Percentiles rank a stretch among this genome's conserved stretches.
Evolutionary conservation across 64 coral and sea anemone genomes (phyloP).

Genomic region (Montipora efflorescens): DNA sequence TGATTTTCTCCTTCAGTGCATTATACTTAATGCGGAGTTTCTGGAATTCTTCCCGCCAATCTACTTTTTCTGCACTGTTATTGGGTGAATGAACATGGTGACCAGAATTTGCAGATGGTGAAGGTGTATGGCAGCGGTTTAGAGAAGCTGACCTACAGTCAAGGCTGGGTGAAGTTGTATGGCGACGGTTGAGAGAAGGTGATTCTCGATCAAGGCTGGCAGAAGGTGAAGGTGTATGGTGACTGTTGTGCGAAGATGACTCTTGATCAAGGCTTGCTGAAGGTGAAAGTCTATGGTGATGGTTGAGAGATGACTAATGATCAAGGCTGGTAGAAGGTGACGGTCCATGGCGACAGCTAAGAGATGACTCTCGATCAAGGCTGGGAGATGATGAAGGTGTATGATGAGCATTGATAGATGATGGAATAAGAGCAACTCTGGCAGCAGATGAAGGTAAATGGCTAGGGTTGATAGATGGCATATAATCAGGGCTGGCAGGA

Average conservation of each 20-base stretch:
- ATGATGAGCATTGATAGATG: not conserved
- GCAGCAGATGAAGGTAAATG: not conserved
- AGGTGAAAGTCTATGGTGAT: too few relatives aligned
- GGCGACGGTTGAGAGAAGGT: too few relatives aligned
- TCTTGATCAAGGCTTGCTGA: too few relatives aligned
- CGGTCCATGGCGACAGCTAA: not conserved
- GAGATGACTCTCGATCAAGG: not conserved
- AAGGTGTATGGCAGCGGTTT: not conserved
- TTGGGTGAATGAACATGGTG: not conserved
- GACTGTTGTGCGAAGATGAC: too few relatives aligned
- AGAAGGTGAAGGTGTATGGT: too few relatives aligned
- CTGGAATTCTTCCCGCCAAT: not conserved
- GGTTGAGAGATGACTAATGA: too few relatives aligned
- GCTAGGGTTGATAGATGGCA: not conserved
- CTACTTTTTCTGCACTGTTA: not conserved
- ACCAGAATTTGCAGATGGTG: not conserved
- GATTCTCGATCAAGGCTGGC: too few relatives aligned
- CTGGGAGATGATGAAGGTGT: not conserved
- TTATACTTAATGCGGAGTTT: not conserved
- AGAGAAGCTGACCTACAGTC: too few relatives aligned
- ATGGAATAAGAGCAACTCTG: not conserved
- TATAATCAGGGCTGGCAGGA: not conserved
- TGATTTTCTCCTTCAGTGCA: not conserved
- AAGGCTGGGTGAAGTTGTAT: too few relatives aligned
- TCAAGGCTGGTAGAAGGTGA: too few relatives aligned